A percentile compares a stretch with the other conserved stretches of the same genome.
These are phyloP conservation scores for Rhinichthys klamathensis DNA, from an alignment of 2,113 vertebrate genomes.

Conservation along the genomic window DNA sequence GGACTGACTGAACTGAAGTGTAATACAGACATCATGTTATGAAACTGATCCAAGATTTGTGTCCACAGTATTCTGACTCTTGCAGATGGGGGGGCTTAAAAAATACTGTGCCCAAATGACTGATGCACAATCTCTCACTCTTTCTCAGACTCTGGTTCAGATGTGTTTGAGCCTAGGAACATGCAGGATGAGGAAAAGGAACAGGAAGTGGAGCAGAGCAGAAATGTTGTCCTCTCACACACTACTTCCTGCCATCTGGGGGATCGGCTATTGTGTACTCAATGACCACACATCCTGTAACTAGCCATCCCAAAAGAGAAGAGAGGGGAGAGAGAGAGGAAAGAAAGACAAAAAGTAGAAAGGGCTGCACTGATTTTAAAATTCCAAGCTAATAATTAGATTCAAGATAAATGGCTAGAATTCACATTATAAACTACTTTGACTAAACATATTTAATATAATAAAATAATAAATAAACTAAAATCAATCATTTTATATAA, in stretches of 20 bases:
- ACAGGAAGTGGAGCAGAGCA: conserved; percentile 72
- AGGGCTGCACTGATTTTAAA: not conserved
- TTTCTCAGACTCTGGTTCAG: not conserved
- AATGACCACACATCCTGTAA: conserved; percentile 81
- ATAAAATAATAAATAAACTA: not conserved
- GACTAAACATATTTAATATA: too few species aligned
- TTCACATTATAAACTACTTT: not conserved
- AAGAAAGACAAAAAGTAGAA: conserved; percentile 52
- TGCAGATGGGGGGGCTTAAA: not conserved
- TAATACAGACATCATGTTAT: not conserved
- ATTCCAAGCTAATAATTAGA: not conserved
- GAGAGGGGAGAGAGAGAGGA: conserved; percentile 7
- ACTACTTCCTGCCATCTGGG: conserved; percentile 91
- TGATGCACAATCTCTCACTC: not conserved
- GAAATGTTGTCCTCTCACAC: conserved; percentile 75
- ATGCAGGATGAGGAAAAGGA: conserved; percentile 49
- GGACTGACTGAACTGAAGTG: not conserved
- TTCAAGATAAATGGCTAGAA: not conserved
- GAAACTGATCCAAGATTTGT: not conserved
- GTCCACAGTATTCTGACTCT: not conserved
- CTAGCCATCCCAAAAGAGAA: conserved; percentile 59
- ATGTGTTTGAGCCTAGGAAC: not conserved
- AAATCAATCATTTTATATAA: not conserved
- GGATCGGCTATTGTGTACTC: conserved; percentile 83
- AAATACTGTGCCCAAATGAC: not conserved